A percentile compares a stretch with the other conserved stretches of the same genome.
phyloP scores from a whole-genome alignment of 1,140 invertebrate genomes.

The Neotoxoptera formosana region DNA sequence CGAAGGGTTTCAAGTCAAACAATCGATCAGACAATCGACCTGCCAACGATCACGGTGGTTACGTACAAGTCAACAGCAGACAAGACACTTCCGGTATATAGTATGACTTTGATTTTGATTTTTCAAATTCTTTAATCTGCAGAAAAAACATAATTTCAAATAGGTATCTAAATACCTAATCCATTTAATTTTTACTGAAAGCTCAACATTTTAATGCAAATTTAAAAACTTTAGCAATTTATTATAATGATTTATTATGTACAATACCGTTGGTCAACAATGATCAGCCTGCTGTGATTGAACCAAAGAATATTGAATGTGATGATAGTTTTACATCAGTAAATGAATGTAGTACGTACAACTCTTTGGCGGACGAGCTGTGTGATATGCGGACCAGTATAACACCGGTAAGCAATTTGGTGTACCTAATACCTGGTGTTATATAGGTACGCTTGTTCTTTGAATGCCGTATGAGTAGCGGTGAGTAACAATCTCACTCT shows the following conservation, averaged over 20 bases:
- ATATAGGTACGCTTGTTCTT: background rate
- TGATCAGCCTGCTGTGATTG: background rate
- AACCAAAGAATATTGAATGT: background rate
- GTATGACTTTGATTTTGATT: background rate
- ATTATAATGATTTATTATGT: background rate
- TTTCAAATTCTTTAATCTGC: too few species aligned
- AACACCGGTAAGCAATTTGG: background rate
- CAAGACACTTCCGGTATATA: background rate
- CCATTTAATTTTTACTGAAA: background rate
- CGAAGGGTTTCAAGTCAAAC: background rate
- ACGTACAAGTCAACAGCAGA: background rate
- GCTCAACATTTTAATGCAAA: background rate
- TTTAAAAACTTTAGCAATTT: too few species aligned
- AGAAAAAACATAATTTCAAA: background rate
- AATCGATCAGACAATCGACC: background rate
- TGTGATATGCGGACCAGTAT: background rate
- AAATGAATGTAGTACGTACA: background rate
- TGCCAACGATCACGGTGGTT: background rate
- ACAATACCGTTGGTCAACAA: background rate
- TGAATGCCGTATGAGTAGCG: background rate
- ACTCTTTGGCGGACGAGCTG: background rate
- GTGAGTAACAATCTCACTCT: background rate
- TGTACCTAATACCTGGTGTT: background rate
- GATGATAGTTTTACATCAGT: background rate
- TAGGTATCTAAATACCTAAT: background rate